phyloP scores from a whole-genome alignment of 2,797 vertebrate species.

The Coregonus sp. region DNA sequence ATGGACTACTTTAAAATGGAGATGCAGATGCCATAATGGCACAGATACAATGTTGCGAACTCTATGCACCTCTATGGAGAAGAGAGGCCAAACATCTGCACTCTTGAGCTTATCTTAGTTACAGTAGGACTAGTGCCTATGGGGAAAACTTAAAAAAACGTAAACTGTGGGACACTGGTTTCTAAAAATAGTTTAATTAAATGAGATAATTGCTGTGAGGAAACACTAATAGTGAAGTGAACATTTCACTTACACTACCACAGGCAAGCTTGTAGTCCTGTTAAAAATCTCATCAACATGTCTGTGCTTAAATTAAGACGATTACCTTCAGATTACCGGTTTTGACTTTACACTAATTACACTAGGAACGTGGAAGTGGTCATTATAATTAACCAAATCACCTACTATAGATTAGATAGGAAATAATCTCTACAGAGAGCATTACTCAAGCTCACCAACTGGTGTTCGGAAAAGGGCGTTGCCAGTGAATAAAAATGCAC shows the following conservation, averaged over 20 bases:
- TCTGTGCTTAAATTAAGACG: slow-evolving; percentile 19
- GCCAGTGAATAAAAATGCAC: slow-evolving; percentile 59
- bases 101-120: background rate
- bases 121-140: background rate
- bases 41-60: too few species aligned
- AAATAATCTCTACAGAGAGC: slow-evolving; percentile 24
- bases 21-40: too few species aligned
- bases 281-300: slow-evolving; percentile 21
- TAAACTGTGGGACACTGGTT: slow-evolving; percentile 1
- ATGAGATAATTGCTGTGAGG: slow-evolving; percentile 13
- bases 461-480: slow-evolving; percentile 40
- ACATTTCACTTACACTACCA: slow-evolving; percentile 23
- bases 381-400: slow-evolving; percentile 32
- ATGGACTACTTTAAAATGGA: too few species aligned
- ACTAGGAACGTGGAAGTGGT: slow-evolving; percentile 33
- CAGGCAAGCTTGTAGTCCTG: slow-evolving; percentile 19
- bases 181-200: slow-evolving; percentile 18
- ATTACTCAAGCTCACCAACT: slow-evolving; percentile 27
- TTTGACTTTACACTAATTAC: slow-evolving; percentile 40
- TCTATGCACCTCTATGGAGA: background rate
- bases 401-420: slow-evolving; percentile 15
- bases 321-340: slow-evolving; percentile 31
- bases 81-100: background rate
- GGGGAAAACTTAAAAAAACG: too few species aligned
- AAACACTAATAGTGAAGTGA: slow-evolving; percentile 22